Evolutionary conservation across 2,797 vertebrate species (phyloP).

Genomic region (Anguilla anguilla): DNA sequence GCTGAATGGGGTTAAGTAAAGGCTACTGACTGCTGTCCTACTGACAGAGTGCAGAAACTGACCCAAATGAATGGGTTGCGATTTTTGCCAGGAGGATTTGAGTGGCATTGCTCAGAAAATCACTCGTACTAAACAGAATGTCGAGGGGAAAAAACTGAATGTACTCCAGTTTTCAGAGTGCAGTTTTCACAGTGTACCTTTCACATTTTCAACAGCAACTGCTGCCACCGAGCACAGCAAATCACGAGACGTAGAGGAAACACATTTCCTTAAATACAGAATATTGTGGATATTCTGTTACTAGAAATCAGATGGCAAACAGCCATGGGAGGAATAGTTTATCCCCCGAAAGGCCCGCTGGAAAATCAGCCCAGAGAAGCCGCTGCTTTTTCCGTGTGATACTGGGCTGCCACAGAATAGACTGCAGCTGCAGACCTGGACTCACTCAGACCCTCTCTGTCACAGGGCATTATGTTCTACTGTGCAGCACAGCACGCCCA

Average conservation of each 20-base stretch:
- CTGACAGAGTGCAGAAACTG: background rate
- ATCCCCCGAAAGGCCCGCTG: background rate
- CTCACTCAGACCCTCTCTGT: no score
- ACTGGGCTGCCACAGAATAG: no score
- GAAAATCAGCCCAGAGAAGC: no score
- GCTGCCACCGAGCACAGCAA: background rate
- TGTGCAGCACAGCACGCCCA: background rate
- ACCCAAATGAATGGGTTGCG: background rate
- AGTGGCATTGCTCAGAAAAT: background rate
- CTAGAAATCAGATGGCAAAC: background rate
- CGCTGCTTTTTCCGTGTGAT: no score
- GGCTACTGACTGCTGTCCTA: background rate
- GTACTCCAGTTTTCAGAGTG: background rate
- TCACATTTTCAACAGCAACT: background rate
- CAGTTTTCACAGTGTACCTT: no score
- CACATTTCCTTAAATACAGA: background rate
- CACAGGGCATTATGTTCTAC: background rate
- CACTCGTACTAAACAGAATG: no score
- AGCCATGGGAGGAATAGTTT: background rate
- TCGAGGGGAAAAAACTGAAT: background rate
- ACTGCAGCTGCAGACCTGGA: no score
- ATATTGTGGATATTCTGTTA: no score
- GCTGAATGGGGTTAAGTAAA: background rate
- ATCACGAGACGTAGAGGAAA: background rate
- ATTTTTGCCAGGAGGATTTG: background rate